Evolutionary conservation across 2,888 invertebrate genomes (phyloP).

Genomic region (Atrina japonica): DNA sequence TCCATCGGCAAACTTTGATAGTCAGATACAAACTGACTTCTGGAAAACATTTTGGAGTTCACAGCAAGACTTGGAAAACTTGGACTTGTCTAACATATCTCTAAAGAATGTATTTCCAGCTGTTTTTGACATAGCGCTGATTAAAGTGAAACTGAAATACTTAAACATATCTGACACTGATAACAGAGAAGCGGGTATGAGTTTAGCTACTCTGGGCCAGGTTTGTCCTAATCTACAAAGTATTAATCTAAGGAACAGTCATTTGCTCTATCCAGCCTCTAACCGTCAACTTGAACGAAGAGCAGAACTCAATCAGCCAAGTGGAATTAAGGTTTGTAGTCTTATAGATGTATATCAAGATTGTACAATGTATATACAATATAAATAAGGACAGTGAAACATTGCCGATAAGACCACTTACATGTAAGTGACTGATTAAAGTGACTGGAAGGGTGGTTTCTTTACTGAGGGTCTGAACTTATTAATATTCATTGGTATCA

Average conservation of each 20-base stretch:
- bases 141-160: conserved; percentile 57
- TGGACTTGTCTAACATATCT: conserved; percentile 41
- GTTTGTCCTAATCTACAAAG: conserved; percentile 72
- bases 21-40: conserved; percentile 62
- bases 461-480: no score
- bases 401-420: no score
- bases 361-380: no score
- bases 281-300: no score
- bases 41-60: conserved; percentile 56
- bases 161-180: conserved; percentile 72
- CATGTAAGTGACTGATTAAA: no score
- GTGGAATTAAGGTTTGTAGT: no score
- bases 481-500: no score
- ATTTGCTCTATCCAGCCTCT: conserved; percentile 15
- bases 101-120: conserved; percentile 38
- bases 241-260: conserved; percentile 65
- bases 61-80: conserved; percentile 40
- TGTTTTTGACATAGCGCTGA: conserved; percentile 45
- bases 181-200: conserved; percentile 62
- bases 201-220: conserved; percentile 66
- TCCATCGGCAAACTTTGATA: conserved; percentile 70
- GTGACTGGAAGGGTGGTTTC: no score
- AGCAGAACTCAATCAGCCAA: no score
- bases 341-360: no score
- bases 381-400: no score